Conservation (phyloP, 2,888 invertebrate species). For the Harmothoe impar region DNA sequence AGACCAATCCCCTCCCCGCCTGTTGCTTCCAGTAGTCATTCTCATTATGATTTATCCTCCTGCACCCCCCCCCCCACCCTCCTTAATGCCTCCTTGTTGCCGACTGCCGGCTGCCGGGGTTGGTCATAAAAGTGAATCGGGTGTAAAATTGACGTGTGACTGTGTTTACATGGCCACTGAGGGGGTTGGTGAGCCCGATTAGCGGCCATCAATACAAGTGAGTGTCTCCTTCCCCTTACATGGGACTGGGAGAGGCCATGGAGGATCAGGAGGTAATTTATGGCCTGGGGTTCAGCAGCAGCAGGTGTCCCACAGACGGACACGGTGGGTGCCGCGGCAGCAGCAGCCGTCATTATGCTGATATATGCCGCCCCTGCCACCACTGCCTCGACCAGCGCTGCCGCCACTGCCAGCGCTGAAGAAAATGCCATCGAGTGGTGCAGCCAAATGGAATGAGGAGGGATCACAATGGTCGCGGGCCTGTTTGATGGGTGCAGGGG, state of each 20-base stretch:
- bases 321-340: background rate
- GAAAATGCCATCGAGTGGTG: conserved; percentile 43
- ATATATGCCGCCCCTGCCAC: background rate
- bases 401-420: conserved; percentile 16
- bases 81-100: too few species aligned
- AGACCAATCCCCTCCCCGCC: too few species aligned
- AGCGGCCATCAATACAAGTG: background rate
- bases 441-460: background rate
- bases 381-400: background rate
- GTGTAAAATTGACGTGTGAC: background rate
- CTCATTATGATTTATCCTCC: too few species aligned
- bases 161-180: background rate
- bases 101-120: background rate
- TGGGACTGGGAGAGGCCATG: too few species aligned
- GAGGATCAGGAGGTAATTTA: too few species aligned
- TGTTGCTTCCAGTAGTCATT: too few species aligned
- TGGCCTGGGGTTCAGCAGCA: too few species aligned
- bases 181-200: background rate
- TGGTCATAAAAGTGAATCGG: background rate
- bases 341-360: conserved; percentile 16
- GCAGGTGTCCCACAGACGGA: too few species aligned
- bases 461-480: too few species aligned
- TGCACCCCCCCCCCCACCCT: too few species aligned
- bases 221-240: background rate
- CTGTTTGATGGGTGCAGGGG: too few species aligned